These are phyloP conservation scores for Sitta carolinensis DNA, from an alignment of 2,797 vertebrate species.

Conservation along the genomic window DNA sequence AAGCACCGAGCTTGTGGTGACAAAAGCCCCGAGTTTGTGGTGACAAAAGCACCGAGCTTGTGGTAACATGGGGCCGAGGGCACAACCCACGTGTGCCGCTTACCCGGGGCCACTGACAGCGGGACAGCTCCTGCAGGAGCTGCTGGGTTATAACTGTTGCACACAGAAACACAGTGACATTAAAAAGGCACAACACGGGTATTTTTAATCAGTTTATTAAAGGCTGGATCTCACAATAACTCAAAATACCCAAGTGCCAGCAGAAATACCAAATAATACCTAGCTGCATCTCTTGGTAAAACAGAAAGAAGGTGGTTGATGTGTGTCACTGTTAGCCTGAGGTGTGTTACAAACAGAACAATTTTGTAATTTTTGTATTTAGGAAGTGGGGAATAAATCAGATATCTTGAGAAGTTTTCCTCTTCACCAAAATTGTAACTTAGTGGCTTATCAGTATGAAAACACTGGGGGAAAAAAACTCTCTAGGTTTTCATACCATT, in stretches of 20 bases:
- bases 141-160: not conserved
- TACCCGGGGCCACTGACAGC: not conserved
- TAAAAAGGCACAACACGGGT: not conserved
- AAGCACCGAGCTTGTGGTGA: not conserved
- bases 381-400: not conserved
- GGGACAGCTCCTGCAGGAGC: not conserved
- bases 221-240: not conserved
- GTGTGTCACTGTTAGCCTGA: not conserved
- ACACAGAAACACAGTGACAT: not conserved
- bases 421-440: not conserved
- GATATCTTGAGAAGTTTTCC: not conserved
- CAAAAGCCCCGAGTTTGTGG: not conserved
- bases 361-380: not conserved
- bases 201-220: not conserved
- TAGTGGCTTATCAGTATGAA: not conserved
- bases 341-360: not conserved
- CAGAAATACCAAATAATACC: not conserved
- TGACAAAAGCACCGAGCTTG: not conserved
- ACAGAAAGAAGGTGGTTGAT: not conserved
- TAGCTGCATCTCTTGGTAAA: not conserved
- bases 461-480: fast-evolving
- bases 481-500: not conserved
- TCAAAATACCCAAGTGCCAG: not conserved
- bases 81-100: not conserved
- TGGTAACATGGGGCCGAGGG: no score